phyloP scores from a whole-genome alignment of 2,888 invertebrate species.

The Catocala nupta region DNA sequence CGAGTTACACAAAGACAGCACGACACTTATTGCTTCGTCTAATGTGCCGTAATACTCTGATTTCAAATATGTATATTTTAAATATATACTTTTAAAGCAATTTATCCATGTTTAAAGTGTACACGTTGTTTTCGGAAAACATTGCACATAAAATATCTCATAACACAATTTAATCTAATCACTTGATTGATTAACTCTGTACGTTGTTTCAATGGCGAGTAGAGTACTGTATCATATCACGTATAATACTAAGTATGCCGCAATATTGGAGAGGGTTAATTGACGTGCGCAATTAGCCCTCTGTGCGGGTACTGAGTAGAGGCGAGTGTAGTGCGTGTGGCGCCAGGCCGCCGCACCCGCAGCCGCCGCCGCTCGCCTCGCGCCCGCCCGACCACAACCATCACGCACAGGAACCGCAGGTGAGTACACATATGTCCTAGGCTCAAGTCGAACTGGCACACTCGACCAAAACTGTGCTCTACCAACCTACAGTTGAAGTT shows the following conservation, averaged over 20 bases:
- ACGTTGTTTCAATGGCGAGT: background rate
- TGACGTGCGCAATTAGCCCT: slow-evolving; percentile 69
- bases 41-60: too few relatives aligned
- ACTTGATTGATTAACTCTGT: background rate
- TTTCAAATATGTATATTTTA: too few relatives aligned
- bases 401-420: slow-evolving; percentile 16
- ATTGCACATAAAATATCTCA: too few relatives aligned
- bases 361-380: slow-evolving; percentile 48
- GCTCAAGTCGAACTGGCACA: background rate
- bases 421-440: slow-evolving; percentile 9
- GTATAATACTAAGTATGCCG: background rate
- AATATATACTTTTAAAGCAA: too few relatives aligned
- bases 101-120: too few relatives aligned
- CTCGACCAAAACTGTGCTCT: too few relatives aligned
- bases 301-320: slow-evolving; percentile 67
- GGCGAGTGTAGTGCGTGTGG: slow-evolving; percentile 76
- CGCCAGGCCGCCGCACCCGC: slow-evolving; percentile 68
- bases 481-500: too few relatives aligned
- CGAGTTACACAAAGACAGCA: too few relatives aligned
- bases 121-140: too few relatives aligned
- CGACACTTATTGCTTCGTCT: too few relatives aligned
- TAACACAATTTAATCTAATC: too few relatives aligned
- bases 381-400: slow-evolving; percentile 34
- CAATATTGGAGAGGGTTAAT: slow-evolving; percentile 61
- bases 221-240: slow-evolving; percentile 21